Conservation (phyloP, 2,888 invertebrate genomes). For the Nemotelus nigrinus region DNA sequence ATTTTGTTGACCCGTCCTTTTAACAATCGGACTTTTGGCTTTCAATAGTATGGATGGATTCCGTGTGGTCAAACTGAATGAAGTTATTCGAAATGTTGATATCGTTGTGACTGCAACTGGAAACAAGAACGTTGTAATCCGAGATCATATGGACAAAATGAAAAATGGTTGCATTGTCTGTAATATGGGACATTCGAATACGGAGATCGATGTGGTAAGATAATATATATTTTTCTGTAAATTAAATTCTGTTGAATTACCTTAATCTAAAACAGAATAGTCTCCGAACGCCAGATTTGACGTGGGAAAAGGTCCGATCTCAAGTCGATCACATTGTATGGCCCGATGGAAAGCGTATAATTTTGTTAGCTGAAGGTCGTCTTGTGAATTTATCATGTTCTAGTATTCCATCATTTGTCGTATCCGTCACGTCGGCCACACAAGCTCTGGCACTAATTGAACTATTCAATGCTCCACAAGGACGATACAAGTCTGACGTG, state of each 20-base stretch:
- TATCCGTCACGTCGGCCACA: slow-evolving; percentile 96
- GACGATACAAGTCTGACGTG: slow-evolving; percentile 96
- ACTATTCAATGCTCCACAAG: slow-evolving; percentile 93
- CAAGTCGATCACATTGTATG: slow-evolving; percentile 99
- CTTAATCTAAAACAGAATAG: slow-evolving; percentile 72
- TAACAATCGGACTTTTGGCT: not conserved
- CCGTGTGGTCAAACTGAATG: slow-evolving; percentile 92
- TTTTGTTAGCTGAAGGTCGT: slow-evolving; percentile 92
- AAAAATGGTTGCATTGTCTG: slow-evolving; percentile 95
- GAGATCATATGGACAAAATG: slow-evolving; percentile 96
- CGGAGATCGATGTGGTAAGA: slow-evolving; percentile 90
- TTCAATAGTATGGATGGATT: slow-evolving; percentile 86
- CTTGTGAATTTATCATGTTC: slow-evolving; percentile 97
- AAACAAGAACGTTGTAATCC: slow-evolving; percentile 94
- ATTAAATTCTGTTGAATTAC: not conserved
- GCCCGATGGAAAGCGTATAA: slow-evolving; percentile 96
- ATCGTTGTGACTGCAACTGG: slow-evolving; percentile 98
- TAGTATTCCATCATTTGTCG: slow-evolving; percentile 96
- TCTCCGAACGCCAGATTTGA: slow-evolving; percentile 90
- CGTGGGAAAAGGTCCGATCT: slow-evolving; percentile 97
- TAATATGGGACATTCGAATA: slow-evolving; percentile 98
- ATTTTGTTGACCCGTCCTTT: not conserved
- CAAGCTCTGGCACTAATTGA: slow-evolving; percentile 97
- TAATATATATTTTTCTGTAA: slow-evolving; percentile 50
- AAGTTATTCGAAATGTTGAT: slow-evolving; percentile 92